Conservation (phyloP, 2,797 vertebrate genomes). For the Caiman crocodilus region DNA sequence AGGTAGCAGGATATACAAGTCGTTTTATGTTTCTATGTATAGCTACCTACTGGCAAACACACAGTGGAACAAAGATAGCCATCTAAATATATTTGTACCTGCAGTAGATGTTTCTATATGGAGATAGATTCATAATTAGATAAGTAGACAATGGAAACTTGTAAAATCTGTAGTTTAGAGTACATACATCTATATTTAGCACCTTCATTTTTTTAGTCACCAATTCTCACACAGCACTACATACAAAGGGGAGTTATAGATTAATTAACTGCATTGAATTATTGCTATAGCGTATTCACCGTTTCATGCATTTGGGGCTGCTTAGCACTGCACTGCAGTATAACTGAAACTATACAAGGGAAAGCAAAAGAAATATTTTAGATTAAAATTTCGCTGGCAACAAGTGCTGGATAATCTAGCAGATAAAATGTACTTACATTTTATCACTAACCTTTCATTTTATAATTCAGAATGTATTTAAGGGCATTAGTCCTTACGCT, state of each 20-base stretch:
- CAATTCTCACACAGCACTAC: not conserved
- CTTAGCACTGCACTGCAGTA: not conserved
- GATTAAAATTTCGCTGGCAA: not conserved
- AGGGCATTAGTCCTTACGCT: not conserved
- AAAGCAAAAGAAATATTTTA: not conserved
- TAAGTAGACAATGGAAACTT: slow-evolving; percentile 85
- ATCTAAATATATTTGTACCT: slow-evolving; percentile 77
- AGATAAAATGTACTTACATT: too few species aligned
- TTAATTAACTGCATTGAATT: not conserved
- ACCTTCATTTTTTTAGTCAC: not conserved
- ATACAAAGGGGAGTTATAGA: not conserved
- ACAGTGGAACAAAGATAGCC: slow-evolving; percentile 81
- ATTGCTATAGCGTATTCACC: not conserved
- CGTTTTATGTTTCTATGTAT: slow-evolving; percentile 80
- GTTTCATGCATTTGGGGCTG: not conserved
- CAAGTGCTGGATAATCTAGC: accelerated
- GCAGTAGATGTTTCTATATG: slow-evolving; percentile 63
- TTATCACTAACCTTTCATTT: too few species aligned
- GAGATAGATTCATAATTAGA: slow-evolving; percentile 73
- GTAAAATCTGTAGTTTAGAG: slow-evolving; percentile 61
- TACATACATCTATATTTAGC: not conserved
- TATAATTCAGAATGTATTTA: too few species aligned
- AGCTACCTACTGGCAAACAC: slow-evolving; percentile 75
- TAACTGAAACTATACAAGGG: accelerated
- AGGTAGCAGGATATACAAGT: slow-evolving; percentile 72